These are phyloP conservation scores for Archips crataeganus DNA, from an alignment of 2,888 invertebrate species.

Conservation along the genomic window DNA sequence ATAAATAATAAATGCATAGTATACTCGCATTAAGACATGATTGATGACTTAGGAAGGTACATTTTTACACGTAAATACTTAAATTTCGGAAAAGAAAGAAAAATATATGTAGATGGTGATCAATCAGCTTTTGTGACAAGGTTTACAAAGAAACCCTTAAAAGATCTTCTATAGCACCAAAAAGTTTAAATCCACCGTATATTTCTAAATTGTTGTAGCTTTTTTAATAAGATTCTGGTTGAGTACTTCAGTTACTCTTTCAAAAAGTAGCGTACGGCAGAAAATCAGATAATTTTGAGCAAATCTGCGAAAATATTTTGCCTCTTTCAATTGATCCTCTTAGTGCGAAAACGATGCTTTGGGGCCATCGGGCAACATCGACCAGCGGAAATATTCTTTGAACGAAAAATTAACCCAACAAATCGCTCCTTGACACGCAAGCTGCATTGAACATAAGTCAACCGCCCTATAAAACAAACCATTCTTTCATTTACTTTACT, in stretches of 20 bases:
- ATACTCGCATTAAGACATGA: neutral
- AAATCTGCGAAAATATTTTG: too few relatives aligned
- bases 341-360: neutral
- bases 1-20: neutral
- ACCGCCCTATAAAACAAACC: neutral
- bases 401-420: conserved; percentile 21
- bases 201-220: neutral
- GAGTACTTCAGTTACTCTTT: too few relatives aligned
- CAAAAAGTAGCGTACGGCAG: too few relatives aligned
- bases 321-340: neutral
- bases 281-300: too few relatives aligned
- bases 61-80: neutral
- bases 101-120: neutral
- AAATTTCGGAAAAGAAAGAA: neutral
- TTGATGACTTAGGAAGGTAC: neutral
- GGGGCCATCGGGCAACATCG: conserved; percentile 14
- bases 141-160: neutral
- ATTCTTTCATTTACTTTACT: neutral
- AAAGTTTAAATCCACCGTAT: neutral
- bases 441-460: conserved; percentile 1
- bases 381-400: conserved; percentile 19
- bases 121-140: neutral
- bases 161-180: neutral
- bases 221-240: neutral
- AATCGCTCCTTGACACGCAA: conserved; percentile 30